These are phyloP conservation scores for Heliconius hermathena DNA, from an alignment of 1,140 invertebrate genomes.

Conservation along the genomic window DNA sequence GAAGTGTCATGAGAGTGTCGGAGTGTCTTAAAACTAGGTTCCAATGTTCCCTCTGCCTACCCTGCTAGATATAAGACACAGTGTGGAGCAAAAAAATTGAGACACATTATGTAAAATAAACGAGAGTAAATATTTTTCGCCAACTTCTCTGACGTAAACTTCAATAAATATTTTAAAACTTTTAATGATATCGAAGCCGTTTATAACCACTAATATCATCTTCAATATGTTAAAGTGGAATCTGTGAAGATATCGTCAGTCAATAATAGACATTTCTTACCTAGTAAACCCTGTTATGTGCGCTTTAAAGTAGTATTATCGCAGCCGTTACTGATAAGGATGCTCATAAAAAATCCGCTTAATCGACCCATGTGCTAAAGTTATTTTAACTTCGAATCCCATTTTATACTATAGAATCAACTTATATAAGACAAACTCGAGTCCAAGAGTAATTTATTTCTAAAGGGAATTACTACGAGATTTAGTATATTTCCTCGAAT, in stretches of 20 bases:
- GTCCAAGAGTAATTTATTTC: neutral
- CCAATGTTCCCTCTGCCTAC: too few relatives aligned
- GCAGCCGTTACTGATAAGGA: slow-evolving; percentile 34
- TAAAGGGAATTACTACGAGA: neutral
- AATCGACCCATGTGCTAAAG: slow-evolving; percentile 31
- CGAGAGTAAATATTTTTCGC: too few relatives aligned
- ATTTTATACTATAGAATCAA: neutral
- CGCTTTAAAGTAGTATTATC: slow-evolving; percentile 36
- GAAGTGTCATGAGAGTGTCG: too few relatives aligned
- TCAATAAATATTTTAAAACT: neutral
- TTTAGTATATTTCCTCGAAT: too few relatives aligned
- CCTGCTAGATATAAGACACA: too few relatives aligned
- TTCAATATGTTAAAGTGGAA: slow-evolving; percentile 17
- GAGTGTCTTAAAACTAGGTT: too few relatives aligned
- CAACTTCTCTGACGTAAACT: neutral
- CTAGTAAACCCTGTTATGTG: slow-evolving; percentile 24
- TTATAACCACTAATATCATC: neutral
- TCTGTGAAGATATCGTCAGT: neutral
- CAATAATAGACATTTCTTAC: slow-evolving; percentile 27
- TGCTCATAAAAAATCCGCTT: slow-evolving; percentile 38
- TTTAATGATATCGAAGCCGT: neutral
- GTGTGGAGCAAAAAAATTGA: too few relatives aligned
- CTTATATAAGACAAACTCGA: neutral
- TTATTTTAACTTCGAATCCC: neutral
- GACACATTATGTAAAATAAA: too few relatives aligned